Evolutionary conservation across 2,113 vertebrate species (phyloP).

Genomic region (Lagopus leucura): DNA sequence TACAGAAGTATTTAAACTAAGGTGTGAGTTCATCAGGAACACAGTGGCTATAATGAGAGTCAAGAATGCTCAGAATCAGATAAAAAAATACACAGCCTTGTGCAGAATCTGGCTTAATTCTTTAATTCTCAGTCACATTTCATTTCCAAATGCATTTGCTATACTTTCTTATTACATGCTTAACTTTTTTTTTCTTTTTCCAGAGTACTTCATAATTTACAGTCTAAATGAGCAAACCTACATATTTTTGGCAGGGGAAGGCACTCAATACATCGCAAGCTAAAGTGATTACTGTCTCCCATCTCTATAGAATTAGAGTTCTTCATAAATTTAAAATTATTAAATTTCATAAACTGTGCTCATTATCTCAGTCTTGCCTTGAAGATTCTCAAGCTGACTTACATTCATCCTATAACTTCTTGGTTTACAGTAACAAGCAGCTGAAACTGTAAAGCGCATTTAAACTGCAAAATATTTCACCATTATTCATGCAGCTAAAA

Average conservation of each 20-base stretch:
- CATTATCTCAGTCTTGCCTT: not conserved
- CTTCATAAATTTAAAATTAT: not conserved
- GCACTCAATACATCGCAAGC: not conserved
- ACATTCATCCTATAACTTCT: not conserved
- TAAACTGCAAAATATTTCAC: not conserved
- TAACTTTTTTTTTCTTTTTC: not conserved
- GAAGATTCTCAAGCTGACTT: not conserved
- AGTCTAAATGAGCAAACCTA: not conserved
- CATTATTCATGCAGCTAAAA: not conserved
- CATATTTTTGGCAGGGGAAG: not conserved
- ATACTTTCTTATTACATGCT: not conserved
- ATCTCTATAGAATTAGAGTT: not conserved
- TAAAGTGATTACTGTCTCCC: not conserved
- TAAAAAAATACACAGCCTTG: not conserved
- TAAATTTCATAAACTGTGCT: not conserved
- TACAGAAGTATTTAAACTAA: constrained; percentile 30
- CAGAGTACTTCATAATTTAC: not conserved
- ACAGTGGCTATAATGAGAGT: not conserved
- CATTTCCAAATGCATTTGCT: not conserved
- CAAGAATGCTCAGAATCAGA: not conserved
- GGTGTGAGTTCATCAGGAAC: constrained; percentile 29
- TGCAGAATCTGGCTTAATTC: not conserved
- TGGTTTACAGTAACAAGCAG: not conserved
- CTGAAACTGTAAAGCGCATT: accelerated
- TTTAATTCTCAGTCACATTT: not conserved